Evolutionary conservation across 2,113 vertebrate genomes (phyloP), one percentile per base, ranked within the genome.

Genomic region (Bubo blakistoni): DNA sequence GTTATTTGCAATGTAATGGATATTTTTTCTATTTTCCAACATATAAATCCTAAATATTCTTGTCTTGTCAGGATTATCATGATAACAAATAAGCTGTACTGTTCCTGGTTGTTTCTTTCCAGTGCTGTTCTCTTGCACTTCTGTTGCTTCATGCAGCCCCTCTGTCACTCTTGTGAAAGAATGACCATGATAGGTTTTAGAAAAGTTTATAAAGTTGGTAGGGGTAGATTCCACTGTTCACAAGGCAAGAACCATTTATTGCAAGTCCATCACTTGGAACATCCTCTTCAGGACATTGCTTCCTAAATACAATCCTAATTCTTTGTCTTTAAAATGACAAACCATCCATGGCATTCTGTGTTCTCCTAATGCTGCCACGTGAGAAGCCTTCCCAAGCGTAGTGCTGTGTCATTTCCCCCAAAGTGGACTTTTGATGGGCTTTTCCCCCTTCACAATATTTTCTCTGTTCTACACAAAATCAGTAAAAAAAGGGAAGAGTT

Each of bases 351-450:
- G 14, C 51, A 46, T 32, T 74, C 42, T 66, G 44, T 78, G 18
- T 81, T 81, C 81, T 88, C 51, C 19, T n/a, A 4, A 4, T n/a
- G 13, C 18, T 74, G 16, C 18, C 2, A 1, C 0, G 0, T n/a
- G 19, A 65, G 86, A 63, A 86, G 25, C 38, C 54, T 77, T 93
- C 52, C 34, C 69, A 86, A 58, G 36, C 10, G 7, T 1, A 62
- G 16, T 47, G 30, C 72, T 57, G 2, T 49, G 30, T 24, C 44
- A 89, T 63, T 93, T 79, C 59, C 52, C 59, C 13, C 12, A 32
- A 58, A 66, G 32, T 15, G 47, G 13, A 27, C 24, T 81, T 94
- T 55, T 74, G 11, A 9, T 42, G 42, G 34, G 19, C 36, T 89
- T 84, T 77, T 11, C 42, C 22, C 25, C 22, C 22, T 79, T 57